These are phyloP conservation scores for Nematopogon swammerdamellus DNA, from an alignment of 2,888 invertebrate genomes.

Conservation along the genomic window DNA sequence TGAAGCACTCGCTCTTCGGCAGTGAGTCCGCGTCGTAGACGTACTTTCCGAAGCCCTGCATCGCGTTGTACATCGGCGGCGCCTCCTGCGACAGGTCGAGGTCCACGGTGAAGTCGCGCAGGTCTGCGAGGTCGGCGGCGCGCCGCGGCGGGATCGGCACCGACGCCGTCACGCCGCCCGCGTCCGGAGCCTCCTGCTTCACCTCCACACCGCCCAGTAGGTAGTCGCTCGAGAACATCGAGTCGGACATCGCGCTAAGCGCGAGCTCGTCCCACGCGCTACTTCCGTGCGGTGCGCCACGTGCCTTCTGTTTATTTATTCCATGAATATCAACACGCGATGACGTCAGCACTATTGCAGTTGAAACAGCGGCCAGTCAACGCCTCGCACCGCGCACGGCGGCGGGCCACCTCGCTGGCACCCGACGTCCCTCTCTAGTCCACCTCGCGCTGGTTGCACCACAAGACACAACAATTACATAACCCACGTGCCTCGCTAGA, in stretches of 20 bases:
- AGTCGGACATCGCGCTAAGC: conserved; percentile 54
- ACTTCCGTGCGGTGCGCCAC: conserved; percentile 47
- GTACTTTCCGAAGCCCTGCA: conserved; percentile 34
- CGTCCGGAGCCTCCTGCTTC: conserved; percentile 59
- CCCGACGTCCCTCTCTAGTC: background rate
- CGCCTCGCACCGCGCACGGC: too few species aligned
- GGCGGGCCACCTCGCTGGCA: too few species aligned
- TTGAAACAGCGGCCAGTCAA: conserved; percentile 12
- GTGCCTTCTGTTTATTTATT: conserved; percentile 40
- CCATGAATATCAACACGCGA: conserved; percentile 9
- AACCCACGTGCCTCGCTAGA: background rate
- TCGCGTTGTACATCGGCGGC: conserved; percentile 35
- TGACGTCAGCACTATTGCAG: conserved; percentile 1
- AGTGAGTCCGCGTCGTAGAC: conserved; percentile 38
- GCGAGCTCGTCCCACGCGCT: conserved; percentile 22
- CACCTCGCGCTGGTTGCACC: background rate
- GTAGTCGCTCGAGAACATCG: conserved; percentile 61
- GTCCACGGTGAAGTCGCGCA: conserved; percentile 52
- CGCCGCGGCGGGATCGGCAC: conserved; percentile 63
- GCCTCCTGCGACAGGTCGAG: conserved; percentile 54
- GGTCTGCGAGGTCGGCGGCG: conserved; percentile 23
- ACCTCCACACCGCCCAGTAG: conserved; percentile 61
- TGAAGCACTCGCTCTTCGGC: conserved; percentile 60
- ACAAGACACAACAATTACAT: background rate
- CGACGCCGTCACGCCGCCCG: conserved; percentile 56